Evolutionary conservation across 2,888 invertebrate species (phyloP).

Genomic region (Rhingia rostrata): DNA sequence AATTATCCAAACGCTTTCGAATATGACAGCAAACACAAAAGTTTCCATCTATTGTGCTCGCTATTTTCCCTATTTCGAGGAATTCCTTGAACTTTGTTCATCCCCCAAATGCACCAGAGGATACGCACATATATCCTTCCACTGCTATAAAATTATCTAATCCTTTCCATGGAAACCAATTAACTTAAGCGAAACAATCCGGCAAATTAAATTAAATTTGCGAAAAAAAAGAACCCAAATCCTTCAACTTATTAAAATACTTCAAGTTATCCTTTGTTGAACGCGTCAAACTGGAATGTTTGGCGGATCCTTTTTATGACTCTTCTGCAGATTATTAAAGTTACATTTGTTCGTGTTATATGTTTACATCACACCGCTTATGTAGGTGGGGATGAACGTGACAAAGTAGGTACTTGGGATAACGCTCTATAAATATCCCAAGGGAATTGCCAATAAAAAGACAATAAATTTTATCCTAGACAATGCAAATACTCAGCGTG

Average conservation of each 20-base stretch:
- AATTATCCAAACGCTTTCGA: too few relatives aligned
- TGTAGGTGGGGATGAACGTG: constrained; percentile 28
- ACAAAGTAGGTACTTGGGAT: constrained; percentile 20
- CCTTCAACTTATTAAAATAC: constrained; percentile 31
- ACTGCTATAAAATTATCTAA: too few relatives aligned
- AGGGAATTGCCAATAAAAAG: constrained; percentile 57
- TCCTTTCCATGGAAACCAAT: not conserved
- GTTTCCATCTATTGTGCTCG: too few relatives aligned
- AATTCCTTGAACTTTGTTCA: too few relatives aligned
- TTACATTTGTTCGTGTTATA: constrained; percentile 30
- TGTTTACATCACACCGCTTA: constrained; percentile 27
- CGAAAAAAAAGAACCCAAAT: not conserved
- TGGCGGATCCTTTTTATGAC: constrained; percentile 21
- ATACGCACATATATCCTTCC: too few relatives aligned
- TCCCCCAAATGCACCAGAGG: too few relatives aligned
- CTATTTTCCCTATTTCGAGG: too few relatives aligned
- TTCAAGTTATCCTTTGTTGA: constrained; percentile 1
- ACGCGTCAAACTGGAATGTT: not conserved
- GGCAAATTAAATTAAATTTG: constrained; percentile 23
- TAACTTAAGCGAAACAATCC: constrained; percentile 5
- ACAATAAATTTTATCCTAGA: constrained; percentile 31
- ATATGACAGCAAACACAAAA: too few relatives aligned
- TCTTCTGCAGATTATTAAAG: constrained; percentile 43
- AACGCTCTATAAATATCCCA: constrained; percentile 14
- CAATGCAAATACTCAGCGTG: too few relatives aligned